Evolutionary conservation across 2,888 invertebrate genomes (phyloP).

Genomic region (Drosophila mulleri): DNA sequence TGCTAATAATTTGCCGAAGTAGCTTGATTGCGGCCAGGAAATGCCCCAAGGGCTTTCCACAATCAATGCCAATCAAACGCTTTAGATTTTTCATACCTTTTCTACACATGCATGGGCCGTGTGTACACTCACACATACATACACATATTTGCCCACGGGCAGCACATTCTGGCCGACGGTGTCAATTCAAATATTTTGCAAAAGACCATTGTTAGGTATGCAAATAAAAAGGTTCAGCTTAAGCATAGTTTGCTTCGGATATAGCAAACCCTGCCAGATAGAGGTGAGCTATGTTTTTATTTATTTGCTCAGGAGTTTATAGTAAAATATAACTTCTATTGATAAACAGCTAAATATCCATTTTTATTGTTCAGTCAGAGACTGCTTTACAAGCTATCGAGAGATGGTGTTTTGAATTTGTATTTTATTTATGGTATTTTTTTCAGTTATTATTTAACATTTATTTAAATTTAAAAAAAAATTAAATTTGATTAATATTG

Average conservation of each 20-base stretch:
- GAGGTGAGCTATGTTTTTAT: not conserved
- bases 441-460: too few species aligned
- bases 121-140: not conserved
- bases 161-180: constrained; percentile 31
- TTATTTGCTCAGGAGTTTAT: not conserved
- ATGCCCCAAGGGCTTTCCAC: constrained; percentile 55
- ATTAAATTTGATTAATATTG: too few species aligned
- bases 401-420: too few species aligned
- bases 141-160: constrained; percentile 36
- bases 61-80: constrained; percentile 66
- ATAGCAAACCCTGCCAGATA: not conserved
- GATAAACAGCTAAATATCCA: not conserved
- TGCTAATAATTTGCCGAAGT: constrained; percentile 54
- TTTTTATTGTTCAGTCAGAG: not conserved
- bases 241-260: not conserved
- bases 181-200: constrained; percentile 42
- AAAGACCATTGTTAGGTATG: constrained; percentile 16
- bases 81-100: constrained; percentile 54
- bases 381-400: too few species aligned
- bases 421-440: too few species aligned
- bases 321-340: not conserved
- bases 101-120: constrained; percentile 14
- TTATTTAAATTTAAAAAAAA: too few species aligned
- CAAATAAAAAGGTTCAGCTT: constrained; percentile 15
- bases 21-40: constrained; percentile 69